Conservation (phyloP, 2,888 invertebrate species). For the Lamproptera curius region DNA sequence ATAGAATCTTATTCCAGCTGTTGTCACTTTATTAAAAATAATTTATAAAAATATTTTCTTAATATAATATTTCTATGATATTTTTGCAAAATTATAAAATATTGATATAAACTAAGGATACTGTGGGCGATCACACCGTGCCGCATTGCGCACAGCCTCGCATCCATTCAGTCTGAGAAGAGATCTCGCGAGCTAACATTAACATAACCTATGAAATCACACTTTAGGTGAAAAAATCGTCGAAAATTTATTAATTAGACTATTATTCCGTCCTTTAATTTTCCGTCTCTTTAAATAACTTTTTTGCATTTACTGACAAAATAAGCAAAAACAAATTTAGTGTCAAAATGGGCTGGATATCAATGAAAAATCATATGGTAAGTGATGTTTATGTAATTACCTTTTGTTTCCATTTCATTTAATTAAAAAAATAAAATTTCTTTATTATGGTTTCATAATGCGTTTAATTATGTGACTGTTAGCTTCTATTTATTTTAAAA, state of each 20-base stretch:
- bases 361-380: conserved; percentile 75
- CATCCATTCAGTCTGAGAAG: conserved; percentile 57
- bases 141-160: conserved; percentile 77
- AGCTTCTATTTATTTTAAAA: no score
- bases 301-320: conserved; percentile 47
- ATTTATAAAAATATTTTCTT: background rate
- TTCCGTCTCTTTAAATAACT: conserved; percentile 20
- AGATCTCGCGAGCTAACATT: conserved; percentile 63
- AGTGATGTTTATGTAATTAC: conserved; percentile 35
- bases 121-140: conserved; percentile 50
- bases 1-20: background rate
- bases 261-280: conserved; percentile 34
- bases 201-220: conserved; percentile 56
- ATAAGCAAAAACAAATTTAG: conserved; percentile 56
- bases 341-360: conserved; percentile 72
- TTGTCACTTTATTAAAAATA: background rate
- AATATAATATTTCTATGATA: background rate
- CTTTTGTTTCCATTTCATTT: background rate
- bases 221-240: background rate
- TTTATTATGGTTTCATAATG: no score
- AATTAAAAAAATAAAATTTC: no score
- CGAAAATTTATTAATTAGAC: conserved; percentile 4
- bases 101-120: conserved; percentile 27
- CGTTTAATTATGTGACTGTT: no score
- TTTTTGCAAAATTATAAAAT: background rate